Conservation (phyloP, 2,888 invertebrate genomes). For the Torymus auratus region DNA sequence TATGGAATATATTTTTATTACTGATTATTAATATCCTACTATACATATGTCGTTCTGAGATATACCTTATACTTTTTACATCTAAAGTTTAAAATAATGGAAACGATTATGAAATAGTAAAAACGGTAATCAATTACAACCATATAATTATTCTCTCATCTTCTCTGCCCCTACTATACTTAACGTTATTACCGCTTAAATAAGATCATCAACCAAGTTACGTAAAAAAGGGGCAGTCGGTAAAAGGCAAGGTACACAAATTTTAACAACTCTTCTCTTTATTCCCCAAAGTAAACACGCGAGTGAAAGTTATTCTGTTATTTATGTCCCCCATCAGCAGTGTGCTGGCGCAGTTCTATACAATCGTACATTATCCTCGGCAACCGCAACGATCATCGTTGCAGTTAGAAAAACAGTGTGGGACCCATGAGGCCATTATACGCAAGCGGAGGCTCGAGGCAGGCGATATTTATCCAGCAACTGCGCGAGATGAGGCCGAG, state of each 20-base stretch:
- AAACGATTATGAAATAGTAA: no score
- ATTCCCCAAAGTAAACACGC: slow-evolving; percentile 8
- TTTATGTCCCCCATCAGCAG: slow-evolving; percentile 11
- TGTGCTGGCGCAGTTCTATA: slow-evolving; percentile 5
- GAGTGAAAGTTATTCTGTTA: slow-evolving; percentile 46
- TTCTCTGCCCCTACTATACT: no score
- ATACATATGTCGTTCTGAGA: no score
- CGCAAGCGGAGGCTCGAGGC: neutral
- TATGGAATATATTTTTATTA: no score
- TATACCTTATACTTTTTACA: no score
- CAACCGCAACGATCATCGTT: neutral
- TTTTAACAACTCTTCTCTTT: slow-evolving; percentile 14
- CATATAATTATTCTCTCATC: no score
- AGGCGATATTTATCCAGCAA: slow-evolving; percentile 9
- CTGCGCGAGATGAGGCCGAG: neutral
- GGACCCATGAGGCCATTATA: neutral
- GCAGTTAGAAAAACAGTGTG: neutral
- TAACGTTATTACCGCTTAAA: no score
- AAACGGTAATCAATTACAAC: no score
- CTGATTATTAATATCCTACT: no score
- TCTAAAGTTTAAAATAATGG: no score
- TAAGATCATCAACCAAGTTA: no score
- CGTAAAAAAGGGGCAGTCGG: no score
- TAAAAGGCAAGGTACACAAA: neutral
- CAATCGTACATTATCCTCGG: slow-evolving; percentile 14